Conservation (phyloP, 2,113 vertebrate species). For the Athene cunicularia region DNA sequence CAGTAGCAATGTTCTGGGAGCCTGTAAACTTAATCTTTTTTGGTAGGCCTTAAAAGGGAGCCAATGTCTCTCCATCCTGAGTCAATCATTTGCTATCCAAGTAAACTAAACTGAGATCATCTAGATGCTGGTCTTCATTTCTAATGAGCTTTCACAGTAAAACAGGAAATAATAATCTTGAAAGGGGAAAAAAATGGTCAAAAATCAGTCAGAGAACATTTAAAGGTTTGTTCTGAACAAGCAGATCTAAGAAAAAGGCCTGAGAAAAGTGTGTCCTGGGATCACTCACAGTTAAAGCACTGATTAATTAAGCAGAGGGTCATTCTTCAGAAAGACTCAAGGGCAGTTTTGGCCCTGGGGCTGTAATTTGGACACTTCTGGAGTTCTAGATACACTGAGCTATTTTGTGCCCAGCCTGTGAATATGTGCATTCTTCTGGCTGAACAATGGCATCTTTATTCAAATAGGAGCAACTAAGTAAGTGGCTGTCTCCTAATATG, state of each 20-base stretch:
- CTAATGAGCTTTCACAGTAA: constrained; percentile 61
- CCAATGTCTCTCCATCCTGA: constrained; percentile 38
- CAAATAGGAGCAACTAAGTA: constrained; percentile 45
- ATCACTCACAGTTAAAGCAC: constrained; percentile 59
- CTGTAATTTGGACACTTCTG: constrained; percentile 68
- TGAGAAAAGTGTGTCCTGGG: constrained; percentile 62
- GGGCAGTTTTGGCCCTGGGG: constrained; percentile 59
- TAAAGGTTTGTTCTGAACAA: constrained; percentile 65
- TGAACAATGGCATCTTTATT: constrained; percentile 67
- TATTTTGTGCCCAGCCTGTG: constrained; percentile 43
- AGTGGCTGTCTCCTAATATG: constrained; percentile 64
- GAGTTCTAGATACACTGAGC: constrained; percentile 68
- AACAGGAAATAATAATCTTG: constrained; percentile 70
- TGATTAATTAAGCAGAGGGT: constrained; percentile 64
- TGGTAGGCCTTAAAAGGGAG: constrained; percentile 52
- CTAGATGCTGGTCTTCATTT: constrained; percentile 63
- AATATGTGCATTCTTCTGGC: constrained; percentile 59
- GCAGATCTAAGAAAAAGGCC: constrained; percentile 45
- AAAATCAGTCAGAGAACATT: constrained; percentile 69
- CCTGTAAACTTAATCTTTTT: constrained; percentile 31
- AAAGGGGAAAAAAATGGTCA: constrained; percentile 62
- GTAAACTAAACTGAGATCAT: constrained; percentile 67
- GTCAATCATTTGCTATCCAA: constrained; percentile 56
- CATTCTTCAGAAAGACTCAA: constrained; percentile 60
- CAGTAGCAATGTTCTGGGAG: constrained; percentile 47